Conservation (phyloP, 2,113 vertebrate genomes). For the Athene cunicularia region DNA sequence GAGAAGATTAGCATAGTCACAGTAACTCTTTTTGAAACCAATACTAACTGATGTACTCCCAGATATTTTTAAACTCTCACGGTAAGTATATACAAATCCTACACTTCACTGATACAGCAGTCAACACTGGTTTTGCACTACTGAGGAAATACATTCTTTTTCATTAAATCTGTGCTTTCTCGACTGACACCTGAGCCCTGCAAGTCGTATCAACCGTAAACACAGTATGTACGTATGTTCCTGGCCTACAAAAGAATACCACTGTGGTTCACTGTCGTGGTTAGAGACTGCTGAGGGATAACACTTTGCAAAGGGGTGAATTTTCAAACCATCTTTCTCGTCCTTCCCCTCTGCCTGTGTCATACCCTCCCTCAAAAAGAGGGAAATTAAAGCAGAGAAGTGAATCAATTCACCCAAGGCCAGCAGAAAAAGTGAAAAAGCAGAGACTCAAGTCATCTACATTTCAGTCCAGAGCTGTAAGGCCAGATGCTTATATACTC, state of each 20-base stretch:
- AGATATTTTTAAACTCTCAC: not conserved
- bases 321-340: not conserved
- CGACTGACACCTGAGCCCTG: not conserved
- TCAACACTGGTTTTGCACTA: not conserved
- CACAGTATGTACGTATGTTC: not conserved
- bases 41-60: not conserved
- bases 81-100: not conserved
- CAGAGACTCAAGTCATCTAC: not conserved
- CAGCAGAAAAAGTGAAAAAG: not conserved
- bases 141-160: not conserved
- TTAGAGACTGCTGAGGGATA: not conserved
- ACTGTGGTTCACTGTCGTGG: not conserved
- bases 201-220: not conserved
- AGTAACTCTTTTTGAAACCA: not conserved
- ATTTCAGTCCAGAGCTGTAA: not conserved
- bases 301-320: not conserved
- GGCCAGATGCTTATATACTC: not conserved
- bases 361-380: not conserved
- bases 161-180: not conserved
- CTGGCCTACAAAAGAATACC: not conserved
- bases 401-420: not conserved
- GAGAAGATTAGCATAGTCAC: not conserved
- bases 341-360: not conserved
- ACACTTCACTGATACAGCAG: not conserved
- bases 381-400: not conserved